Base-by-base conservation (phyloP, 2,797 vertebrate genomes). In the Rachycentron canadum region DNA sequence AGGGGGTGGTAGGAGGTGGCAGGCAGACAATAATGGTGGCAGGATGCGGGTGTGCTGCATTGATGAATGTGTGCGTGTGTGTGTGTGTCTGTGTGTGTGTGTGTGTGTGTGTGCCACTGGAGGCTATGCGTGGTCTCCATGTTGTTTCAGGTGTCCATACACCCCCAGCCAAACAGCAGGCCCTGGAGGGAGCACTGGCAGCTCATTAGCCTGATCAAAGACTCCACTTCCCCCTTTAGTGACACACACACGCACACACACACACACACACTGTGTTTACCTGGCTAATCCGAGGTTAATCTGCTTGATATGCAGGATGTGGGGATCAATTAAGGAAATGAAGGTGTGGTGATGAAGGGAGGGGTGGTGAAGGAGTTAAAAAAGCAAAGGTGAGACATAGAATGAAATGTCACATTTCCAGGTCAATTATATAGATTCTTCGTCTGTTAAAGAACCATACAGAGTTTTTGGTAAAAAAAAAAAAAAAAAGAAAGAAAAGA, bases 161-260 rank as follows among this genome's bases (percentile, higher is more conserved):
- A 26, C 85, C 87, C 83, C 86, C 69, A 79, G 78, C 88, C 83
- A 86, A 89, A 82, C 88, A 88, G 85, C 83, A 90, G 85, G 84
- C 86, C 92, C 93, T 89, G 82, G 86, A 93, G 92, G 91, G 68
- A 84, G 83, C 84, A 90, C 91, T 94, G 93, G 94, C 93, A 93
- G 94, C 93, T 95, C 93, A 95, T 95, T 95, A 95, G 90, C 91
- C 85, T 91, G 94, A 95, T 96, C 95, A 95, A 95, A 96, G 94
- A 88, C 70, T 76, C 74, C 79, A 91, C 91, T 92, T 92, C 90
- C 92, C 90, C 90, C 79, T 80, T 64, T 63, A 79, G 78, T 86
- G 69, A 57, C 43, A 78, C 70, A 11, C 57, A 70, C 73, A 65
- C 76, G 78, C 78, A 71, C 76, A 82, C 76, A 72, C 83, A 75